Evolutionary conservation across 2,888 invertebrate species (phyloP).

Genomic region (Cataglyphis albicans): DNA sequence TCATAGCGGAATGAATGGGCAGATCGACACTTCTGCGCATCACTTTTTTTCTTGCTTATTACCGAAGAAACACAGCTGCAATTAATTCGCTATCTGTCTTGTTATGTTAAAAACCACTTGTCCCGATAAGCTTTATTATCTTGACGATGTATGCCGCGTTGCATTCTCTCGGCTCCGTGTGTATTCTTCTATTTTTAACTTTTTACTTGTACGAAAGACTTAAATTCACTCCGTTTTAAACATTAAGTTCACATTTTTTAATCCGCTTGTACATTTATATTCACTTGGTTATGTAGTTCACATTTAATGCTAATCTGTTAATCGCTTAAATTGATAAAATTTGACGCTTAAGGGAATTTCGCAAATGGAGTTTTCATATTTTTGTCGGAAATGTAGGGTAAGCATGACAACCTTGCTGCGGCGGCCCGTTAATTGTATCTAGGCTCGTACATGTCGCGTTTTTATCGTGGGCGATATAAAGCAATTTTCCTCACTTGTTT

Average conservation of each 20-base stretch:
- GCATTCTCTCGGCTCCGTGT: neutral
- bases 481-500: slow-evolving; percentile 55
- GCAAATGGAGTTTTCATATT: neutral
- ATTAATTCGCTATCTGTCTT: slow-evolving; percentile 37
- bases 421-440: slow-evolving; percentile 22
- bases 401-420: neutral
- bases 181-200: neutral
- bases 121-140: slow-evolving; percentile 35
- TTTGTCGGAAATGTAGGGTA: slow-evolving; percentile 11
- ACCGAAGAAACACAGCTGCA: slow-evolving; percentile 25
- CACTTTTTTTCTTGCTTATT: neutral
- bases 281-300: neutral
- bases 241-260: neutral
- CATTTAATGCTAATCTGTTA: neutral
- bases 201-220: neutral
- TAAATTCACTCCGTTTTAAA: neutral
- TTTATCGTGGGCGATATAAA: slow-evolving; percentile 48
- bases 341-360: neutral
- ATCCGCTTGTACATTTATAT: neutral
- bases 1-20: neutral
- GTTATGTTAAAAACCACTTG: slow-evolving; percentile 28
- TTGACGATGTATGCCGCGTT: slow-evolving; percentile 7
- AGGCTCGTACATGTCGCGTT: slow-evolving; percentile 11
- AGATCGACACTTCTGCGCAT: neutral
- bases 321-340: neutral